These are phyloP conservation scores for Formica exsecta DNA, from an alignment of 1,140 invertebrate species.

Conservation along the genomic window DNA sequence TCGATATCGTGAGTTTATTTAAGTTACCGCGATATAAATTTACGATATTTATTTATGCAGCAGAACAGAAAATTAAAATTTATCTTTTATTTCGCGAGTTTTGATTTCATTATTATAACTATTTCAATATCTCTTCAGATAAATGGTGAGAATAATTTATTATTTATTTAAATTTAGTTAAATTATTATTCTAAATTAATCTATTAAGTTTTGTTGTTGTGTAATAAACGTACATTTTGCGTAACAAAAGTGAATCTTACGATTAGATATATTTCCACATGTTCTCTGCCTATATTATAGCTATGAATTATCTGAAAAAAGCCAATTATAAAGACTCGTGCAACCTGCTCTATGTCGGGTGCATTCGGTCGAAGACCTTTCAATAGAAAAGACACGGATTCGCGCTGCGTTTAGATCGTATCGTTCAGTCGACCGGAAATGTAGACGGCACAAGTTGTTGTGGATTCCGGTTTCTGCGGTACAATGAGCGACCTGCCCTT, in stretches of 20 bases:
- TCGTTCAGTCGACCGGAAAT: conserved; percentile 68
- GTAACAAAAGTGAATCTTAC: not conserved
- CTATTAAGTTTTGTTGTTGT: too few species aligned
- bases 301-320: not conserved
- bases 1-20: not conserved
- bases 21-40: not conserved
- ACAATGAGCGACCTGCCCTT: conserved; percentile 66
- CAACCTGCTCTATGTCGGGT: not conserved
- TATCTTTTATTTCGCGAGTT: not conserved
- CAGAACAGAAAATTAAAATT: not conserved
- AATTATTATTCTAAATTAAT: not conserved
- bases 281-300: not conserved
- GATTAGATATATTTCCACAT: too few species aligned
- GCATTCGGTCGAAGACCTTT: not conserved
- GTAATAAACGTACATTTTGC: too few species aligned
- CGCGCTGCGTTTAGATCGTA: conserved; percentile 27
- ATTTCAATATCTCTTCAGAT: not conserved
- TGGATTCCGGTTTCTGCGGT: conserved; percentile 56
- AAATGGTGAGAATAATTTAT: not conserved
- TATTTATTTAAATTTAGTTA: not conserved
- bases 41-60: not conserved
- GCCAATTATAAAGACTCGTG: not conserved
- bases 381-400: conserved; percentile 51
- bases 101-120: conserved; percentile 4
- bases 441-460: conserved; percentile 59